Evolutionary conservation across 2,113 vertebrate genomes (phyloP).

Genomic region (Papio anubis): DNA sequence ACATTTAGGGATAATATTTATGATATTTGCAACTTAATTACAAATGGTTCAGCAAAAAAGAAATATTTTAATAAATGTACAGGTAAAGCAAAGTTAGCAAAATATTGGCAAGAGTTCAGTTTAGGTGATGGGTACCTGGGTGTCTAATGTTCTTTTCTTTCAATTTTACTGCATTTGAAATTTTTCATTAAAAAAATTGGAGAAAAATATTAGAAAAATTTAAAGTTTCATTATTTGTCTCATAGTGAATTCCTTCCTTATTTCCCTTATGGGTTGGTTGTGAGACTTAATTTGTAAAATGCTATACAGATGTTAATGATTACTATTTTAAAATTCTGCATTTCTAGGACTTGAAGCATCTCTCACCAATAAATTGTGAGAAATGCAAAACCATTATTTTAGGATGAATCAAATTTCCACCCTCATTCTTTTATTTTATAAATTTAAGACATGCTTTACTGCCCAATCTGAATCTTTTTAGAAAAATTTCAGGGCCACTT

Average conservation of each 20-base stretch:
- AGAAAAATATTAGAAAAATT: neutral
- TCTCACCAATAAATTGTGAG: neutral
- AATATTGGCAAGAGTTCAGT: neutral
- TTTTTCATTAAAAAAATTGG: neutral
- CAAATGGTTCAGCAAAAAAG: neutral
- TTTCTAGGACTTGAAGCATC: neutral
- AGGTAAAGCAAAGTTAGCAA: neutral
- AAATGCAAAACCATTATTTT: slow-evolving; percentile 17
- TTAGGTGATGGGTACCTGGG: neutral
- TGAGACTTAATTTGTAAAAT: slow-evolving; percentile 11
- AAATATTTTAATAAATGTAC: neutral
- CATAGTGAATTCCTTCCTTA: neutral
- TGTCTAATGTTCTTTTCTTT: neutral
- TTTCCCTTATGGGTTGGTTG: neutral
- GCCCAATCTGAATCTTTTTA: slow-evolving; percentile 3
- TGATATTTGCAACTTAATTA: neutral
- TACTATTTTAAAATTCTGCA: slow-evolving; percentile 22
- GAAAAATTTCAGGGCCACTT: neutral
- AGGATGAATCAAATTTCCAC: neutral
- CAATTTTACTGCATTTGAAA: slow-evolving; percentile 6
- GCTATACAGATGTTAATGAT: neutral
- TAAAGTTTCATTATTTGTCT: neutral
- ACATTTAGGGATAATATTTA: slow-evolving; percentile 9
- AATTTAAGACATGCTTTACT: neutral
- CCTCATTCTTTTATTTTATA: slow-evolving; percentile 24